Evolutionary conservation across 2,888 invertebrate species (phyloP).

Genomic region (Hemithea aestivaria): DNA sequence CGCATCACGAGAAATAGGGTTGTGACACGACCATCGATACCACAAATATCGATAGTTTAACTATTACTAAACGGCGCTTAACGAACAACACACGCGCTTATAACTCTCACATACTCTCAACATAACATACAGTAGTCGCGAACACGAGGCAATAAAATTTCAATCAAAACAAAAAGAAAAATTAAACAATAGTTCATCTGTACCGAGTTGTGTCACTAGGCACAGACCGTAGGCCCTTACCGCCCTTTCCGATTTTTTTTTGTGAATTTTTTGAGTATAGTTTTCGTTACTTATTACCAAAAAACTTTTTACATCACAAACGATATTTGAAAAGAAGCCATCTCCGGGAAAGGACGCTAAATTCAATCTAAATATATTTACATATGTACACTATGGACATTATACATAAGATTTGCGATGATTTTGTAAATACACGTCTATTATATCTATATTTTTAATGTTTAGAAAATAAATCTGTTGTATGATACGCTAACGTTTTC

Average conservation of each 20-base stretch:
- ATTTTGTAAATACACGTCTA: slow-evolving; percentile 17
- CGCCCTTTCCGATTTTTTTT: slow-evolving; percentile 50
- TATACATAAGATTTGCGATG: slow-evolving; percentile 36
- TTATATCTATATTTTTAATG: slow-evolving; percentile 9
- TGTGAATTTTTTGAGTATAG: slow-evolving; percentile 46
- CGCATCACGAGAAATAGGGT: slow-evolving; percentile 33
- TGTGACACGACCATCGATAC: slow-evolving; percentile 39
- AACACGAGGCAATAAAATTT: slow-evolving; percentile 65
- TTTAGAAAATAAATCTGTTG: slow-evolving; percentile 11
- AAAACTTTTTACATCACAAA: slow-evolving; percentile 61
- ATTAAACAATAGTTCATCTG: slow-evolving; percentile 42
- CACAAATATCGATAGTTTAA: slow-evolving; percentile 47
- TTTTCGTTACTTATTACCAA: slow-evolving; percentile 31
- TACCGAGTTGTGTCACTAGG: slow-evolving; percentile 38
- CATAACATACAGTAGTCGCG: slow-evolving; percentile 36
- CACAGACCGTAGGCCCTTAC: slow-evolving; percentile 51
- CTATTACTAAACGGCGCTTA: slow-evolving; percentile 50
- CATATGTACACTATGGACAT: slow-evolving; percentile 63
- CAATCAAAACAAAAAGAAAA: slow-evolving; percentile 58
- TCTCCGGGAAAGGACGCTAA: slow-evolving; percentile 50
- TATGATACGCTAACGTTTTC: slow-evolving; percentile 7
- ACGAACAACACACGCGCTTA: slow-evolving; percentile 72
- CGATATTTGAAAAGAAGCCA: slow-evolving; percentile 51
- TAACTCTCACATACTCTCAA: slow-evolving; percentile 49
- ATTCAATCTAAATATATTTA: slow-evolving; percentile 52